phyloP scores from a whole-genome alignment of 2,113 vertebrate genomes.

The Rhinolophus sinicus region DNA sequence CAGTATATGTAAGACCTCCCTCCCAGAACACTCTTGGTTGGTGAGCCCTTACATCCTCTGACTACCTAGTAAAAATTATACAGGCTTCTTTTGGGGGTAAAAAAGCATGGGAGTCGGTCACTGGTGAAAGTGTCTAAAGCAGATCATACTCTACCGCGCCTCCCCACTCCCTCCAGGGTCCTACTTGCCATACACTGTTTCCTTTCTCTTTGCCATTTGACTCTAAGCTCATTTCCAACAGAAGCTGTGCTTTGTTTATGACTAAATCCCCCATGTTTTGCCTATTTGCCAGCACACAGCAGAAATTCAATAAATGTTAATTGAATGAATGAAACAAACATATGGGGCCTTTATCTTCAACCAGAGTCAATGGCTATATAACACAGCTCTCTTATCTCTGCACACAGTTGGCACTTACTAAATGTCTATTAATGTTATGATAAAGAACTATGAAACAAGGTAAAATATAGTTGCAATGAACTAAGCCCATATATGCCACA shows the following conservation, averaged over 20 bases:
- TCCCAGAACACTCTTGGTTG: not conserved
- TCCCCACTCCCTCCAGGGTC: not conserved
- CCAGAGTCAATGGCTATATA: not conserved
- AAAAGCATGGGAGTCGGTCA: not conserved
- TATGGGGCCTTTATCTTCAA: not conserved
- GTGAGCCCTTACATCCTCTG: not conserved
- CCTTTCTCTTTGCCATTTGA: not conserved
- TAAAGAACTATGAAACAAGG: not conserved
- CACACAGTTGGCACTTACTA: not conserved
- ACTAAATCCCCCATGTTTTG: not conserved
- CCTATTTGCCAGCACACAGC: not conserved
- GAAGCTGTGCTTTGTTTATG: not conserved
- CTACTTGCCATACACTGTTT: not conserved
- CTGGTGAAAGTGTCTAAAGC: not conserved
- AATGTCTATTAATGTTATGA: not conserved
- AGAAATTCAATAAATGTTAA: not conserved
- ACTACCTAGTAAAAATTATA: not conserved
- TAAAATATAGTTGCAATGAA: not conserved
- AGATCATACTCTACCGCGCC: not conserved
- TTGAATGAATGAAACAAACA: not conserved
- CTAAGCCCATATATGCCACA: not conserved
- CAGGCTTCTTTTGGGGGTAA: not conserved
- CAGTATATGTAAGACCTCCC: not conserved
- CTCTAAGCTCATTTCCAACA: not conserved
- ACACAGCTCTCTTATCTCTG: not conserved